Conservation (phyloP, 2,888 invertebrate species). For the Rhamphomyia laevipes region DNA sequence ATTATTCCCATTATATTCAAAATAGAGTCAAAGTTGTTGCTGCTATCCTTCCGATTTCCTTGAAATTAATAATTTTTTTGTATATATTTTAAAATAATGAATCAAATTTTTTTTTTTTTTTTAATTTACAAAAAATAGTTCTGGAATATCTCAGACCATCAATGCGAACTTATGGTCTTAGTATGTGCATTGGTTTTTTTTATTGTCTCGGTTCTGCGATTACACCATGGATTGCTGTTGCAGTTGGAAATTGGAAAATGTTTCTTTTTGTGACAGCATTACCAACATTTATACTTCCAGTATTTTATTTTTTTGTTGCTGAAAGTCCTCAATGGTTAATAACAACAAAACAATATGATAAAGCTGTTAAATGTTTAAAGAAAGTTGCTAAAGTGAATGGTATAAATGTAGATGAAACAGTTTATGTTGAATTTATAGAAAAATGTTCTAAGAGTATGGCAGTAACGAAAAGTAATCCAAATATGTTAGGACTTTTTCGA, state of each 20-base stretch:
- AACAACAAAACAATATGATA: conserved; percentile 40
- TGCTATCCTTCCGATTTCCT: too few species aligned
- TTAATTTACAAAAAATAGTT: conserved; percentile 32
- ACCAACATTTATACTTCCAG: conserved; percentile 39
- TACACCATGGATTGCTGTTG: conserved; percentile 41
- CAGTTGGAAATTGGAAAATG: conserved; percentile 39
- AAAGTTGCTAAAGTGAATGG: conserved; percentile 43
- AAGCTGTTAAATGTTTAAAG: conserved; percentile 41
- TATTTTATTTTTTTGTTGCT: conserved; percentile 43
- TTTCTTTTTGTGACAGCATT: conserved; percentile 41
- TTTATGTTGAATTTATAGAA: conserved; percentile 24
- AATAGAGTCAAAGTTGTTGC: too few species aligned
- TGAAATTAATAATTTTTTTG: too few species aligned
- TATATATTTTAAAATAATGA: too few species aligned
- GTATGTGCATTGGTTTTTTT: conserved; percentile 46
- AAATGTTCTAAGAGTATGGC: conserved; percentile 24
- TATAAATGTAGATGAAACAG: conserved; percentile 31
- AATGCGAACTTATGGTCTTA: conserved; percentile 43
- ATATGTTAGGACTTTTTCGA: conserved; percentile 40
- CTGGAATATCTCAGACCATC: conserved; percentile 44
- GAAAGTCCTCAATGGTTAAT: conserved; percentile 51
- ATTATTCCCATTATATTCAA: too few species aligned
- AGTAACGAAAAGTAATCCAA: conserved; percentile 22
- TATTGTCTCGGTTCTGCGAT: conserved; percentile 44
- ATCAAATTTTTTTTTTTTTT: too few species aligned